phyloP scores from a whole-genome alignment of 2,113 vertebrate species.

The Mobula hypostoma region DNA sequence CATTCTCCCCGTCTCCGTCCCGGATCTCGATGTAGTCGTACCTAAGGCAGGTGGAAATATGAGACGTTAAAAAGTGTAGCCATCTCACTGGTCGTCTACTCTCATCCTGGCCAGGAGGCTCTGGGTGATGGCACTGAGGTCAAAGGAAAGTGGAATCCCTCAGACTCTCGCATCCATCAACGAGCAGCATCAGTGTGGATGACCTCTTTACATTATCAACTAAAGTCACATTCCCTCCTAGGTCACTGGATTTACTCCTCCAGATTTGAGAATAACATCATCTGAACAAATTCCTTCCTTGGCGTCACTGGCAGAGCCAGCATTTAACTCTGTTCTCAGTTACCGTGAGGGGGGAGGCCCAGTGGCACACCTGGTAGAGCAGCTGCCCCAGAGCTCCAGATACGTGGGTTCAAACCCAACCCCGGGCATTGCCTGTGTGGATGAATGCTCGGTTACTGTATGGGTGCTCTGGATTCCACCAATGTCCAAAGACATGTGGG shows the following conservation, averaged over 20 bases:
- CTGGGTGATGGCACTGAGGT: not conserved
- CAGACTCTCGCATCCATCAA: not conserved
- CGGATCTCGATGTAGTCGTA: constrained; percentile 96
- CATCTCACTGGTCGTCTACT: no score
- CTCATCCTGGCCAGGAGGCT: not conserved
- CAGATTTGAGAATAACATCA: not conserved
- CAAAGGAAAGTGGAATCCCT: not conserved
- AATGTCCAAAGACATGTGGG: no score
- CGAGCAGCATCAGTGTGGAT: not conserved
- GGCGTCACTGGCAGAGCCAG: not conserved
- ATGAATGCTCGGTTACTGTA: no score
- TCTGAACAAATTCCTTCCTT: not conserved
- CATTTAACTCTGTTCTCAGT: not conserved
- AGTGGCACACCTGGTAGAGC: no score
- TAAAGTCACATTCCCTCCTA: not conserved
- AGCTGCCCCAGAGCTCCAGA: no score
- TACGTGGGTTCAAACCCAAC: no score
- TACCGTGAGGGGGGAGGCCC: no score
- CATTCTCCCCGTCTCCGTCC: constrained; percentile 77
- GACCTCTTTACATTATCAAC: not conserved
- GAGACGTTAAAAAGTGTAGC: no score
- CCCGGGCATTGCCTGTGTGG: no score
- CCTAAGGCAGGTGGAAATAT: constrained; percentile 51
- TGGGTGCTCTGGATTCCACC: no score
- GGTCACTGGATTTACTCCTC: not conserved